Base-by-base conservation (phyloP, 2,888 invertebrate species). In the Creontiades dilutus region DNA sequence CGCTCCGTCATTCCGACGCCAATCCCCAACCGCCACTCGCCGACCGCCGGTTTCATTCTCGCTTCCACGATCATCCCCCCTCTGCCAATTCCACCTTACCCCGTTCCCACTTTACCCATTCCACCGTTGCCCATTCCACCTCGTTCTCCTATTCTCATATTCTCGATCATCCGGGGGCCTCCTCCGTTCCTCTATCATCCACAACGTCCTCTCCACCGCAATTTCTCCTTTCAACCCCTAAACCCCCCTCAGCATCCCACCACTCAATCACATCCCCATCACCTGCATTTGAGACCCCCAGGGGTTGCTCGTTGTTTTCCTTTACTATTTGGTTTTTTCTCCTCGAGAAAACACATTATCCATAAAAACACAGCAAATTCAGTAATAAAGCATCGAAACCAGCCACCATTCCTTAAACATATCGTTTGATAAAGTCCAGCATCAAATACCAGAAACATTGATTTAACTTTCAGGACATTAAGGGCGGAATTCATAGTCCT, bases 161-260 rank as follows among this genome's bases (percentile, higher is more conserved):
- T 19, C 68, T 68, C 68, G 68, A 68, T 68, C 68, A 68, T 68
- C 68, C 68, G 23, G 19, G 16, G 23, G 0, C 68, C 27, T 13
- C 23, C 68, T 11, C 68, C 68, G 19, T 23, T 23, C 5, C 19
- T 19, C 68, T 68, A 68, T 68, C 68, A 68, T 68, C 68, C 68
- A 68, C 68, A 68, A 68, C 68, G 68, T 68, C 68, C 68, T 61
- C 68, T 4, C 3, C 68, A 57, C 57, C 68, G 68, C 68, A 68
- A 68, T 68, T 68, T 23, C 68, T 19, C 68, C 68, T 68, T 68
- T 68, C 68, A 68, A 68, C 23, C 61, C 61, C 14, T 19, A 61
- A n/a, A 61, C 23, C 68, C 9, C 68, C 68, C 23, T 19, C 68
- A 23, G 2, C 68, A 16, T n/a, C 2, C 14, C 57, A 37, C 7